Conservation (phyloP, 2,888 invertebrate species). For the Globia sparganii region DNA sequence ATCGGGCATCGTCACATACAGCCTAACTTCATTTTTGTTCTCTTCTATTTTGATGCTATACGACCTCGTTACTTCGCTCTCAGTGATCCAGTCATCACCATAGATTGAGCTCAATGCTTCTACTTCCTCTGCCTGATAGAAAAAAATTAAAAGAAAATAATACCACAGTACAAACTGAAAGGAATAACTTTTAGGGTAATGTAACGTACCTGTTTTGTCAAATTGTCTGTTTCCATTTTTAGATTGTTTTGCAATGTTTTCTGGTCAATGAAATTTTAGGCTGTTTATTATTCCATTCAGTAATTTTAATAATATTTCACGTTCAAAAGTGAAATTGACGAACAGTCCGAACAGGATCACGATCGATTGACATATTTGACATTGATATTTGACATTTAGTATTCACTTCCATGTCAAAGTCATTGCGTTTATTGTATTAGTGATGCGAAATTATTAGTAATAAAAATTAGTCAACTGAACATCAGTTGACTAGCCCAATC, state of each 20-base stretch:
- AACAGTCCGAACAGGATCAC: conserved; percentile 10
- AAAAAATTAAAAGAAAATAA: conserved; percentile 21
- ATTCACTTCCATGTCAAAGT: neutral
- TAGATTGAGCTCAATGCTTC: conserved; percentile 94
- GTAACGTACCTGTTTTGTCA: conserved; percentile 72
- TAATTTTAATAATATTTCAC: conserved; percentile 2
- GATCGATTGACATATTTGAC: conserved; percentile 3
- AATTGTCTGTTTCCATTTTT: conserved; percentile 78
- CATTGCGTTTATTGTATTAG: neutral
- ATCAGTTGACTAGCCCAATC: neutral
- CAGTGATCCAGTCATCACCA: conserved; percentile 92
- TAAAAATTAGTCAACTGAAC: neutral
- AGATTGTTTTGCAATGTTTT: neutral
- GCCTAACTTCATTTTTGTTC: conserved; percentile 86
- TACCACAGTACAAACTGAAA: conserved; percentile 6
- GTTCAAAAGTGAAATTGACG: neutral
- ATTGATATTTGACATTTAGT: neutral
- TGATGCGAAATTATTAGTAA: neutral
- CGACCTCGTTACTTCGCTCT: conserved; percentile 89
- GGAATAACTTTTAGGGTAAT: neutral
- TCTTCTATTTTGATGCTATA: conserved; percentile 91
- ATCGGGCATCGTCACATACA: conserved; percentile 92
- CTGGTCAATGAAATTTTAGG: neutral
- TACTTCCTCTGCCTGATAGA: conserved; percentile 91
- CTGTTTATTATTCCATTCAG: conserved; percentile 3